These are phyloP conservation scores for Pristionchus exspectatus DNA, from an alignment of 2,888 invertebrate genomes.

Conservation along the genomic window DNA sequence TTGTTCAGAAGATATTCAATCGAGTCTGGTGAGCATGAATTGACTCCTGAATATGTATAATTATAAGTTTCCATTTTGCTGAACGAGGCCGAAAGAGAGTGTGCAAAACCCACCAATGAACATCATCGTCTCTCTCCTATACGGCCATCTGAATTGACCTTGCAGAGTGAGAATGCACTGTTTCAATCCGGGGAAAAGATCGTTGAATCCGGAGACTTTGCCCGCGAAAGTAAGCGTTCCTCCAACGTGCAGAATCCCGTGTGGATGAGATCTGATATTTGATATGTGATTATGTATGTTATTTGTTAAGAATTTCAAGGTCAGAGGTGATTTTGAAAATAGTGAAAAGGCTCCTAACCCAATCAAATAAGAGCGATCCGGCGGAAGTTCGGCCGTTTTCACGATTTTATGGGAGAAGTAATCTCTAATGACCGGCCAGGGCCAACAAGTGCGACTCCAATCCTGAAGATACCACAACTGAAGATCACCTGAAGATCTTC, in stretches of 20 bases:
- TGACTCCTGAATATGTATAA: background rate
- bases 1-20: slow-evolving; percentile 15
- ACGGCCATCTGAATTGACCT: slow-evolving; percentile 41
- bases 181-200: slow-evolving; percentile 29
- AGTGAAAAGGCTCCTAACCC: background rate
- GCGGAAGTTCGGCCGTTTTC: slow-evolving; percentile 49
- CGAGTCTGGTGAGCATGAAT: background rate
- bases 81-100: too few species aligned
- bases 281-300: background rate
- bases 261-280: slow-evolving; percentile 44
- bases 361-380: slow-evolving; percentile 41
- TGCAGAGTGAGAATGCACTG: slow-evolving; percentile 23
- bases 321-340: background rate
- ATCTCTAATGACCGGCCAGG: slow-evolving; percentile 24
- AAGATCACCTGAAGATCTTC: too few species aligned
- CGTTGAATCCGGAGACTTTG: slow-evolving; percentile 52
- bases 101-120: background rate
- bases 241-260: slow-evolving; percentile 39
- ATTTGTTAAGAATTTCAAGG: background rate
- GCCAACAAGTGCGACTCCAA: slow-evolving; percentile 31
- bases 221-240: slow-evolving; percentile 33
- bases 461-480: background rate
- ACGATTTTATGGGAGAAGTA: slow-evolving; percentile 52
- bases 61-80: background rate
- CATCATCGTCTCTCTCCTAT: slow-evolving; percentile 32